Evolutionary conservation across 2,888 invertebrate genomes (phyloP).

Genomic region (Lepidochitona cinerea): DNA sequence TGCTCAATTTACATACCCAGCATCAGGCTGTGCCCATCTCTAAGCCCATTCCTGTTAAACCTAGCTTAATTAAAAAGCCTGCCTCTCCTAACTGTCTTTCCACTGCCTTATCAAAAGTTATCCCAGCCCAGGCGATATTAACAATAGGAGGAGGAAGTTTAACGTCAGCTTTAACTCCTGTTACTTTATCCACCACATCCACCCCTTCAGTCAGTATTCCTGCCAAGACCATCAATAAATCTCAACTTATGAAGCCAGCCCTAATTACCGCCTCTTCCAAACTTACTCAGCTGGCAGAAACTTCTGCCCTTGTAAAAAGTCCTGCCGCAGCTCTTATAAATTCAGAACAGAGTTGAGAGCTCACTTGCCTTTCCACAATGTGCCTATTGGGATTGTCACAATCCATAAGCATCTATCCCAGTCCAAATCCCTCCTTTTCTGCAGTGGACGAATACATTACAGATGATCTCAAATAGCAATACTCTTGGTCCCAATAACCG

Average conservation of each 20-base stretch:
- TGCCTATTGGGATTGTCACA: neutral
- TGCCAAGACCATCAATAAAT: neutral
- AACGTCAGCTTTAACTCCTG: neutral
- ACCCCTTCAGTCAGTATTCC: neutral
- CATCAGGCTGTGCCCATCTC: neutral
- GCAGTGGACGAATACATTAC: no score
- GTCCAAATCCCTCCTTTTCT: no score
- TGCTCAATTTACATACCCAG: slow-evolving; percentile 15
- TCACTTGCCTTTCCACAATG: neutral
- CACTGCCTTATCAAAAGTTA: neutral
- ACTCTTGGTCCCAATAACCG: no score
- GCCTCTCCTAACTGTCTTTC: neutral
- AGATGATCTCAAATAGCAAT: neutral
- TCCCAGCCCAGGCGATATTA: neutral
- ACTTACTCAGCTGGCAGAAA: neutral
- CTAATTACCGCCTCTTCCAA: neutral
- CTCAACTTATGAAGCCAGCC: neutral
- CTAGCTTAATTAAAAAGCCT: neutral
- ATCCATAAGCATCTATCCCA: no score
- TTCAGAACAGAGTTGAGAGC: neutral
- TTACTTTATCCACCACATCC: neutral
- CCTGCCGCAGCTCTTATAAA: neutral
- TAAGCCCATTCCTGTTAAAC: neutral
- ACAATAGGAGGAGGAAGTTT: neutral
- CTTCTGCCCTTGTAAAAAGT: neutral